These are phyloP conservation scores for Mythimna ferrago DNA, from an alignment of 2,888 invertebrate genomes.

Conservation along the genomic window DNA sequence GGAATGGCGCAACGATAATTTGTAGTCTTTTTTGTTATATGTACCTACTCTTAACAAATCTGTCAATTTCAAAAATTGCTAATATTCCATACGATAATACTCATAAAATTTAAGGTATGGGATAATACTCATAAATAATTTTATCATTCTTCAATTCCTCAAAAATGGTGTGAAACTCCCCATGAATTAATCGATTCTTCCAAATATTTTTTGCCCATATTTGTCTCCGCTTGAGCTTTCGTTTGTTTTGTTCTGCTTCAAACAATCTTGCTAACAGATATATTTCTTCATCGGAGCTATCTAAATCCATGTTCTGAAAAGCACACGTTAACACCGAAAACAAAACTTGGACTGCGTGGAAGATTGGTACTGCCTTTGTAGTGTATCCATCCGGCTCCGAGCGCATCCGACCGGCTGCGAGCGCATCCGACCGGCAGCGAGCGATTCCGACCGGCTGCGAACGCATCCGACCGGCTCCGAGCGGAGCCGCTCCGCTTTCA, in stretches of 20 bases:
- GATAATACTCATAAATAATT: conserved; percentile 21
- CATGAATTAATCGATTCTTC: conserved; percentile 16
- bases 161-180: conserved; percentile 31
- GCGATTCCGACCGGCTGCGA: too few species aligned
- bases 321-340: not conserved
- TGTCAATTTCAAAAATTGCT: conserved; percentile 35
- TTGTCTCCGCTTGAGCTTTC: conserved; percentile 28
- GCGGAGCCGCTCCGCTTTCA: too few species aligned
- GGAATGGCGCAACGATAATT: conserved; percentile 26
- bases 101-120: conserved; percentile 30
- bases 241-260: conserved; percentile 43
- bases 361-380: conserved; percentile 7
- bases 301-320: conserved; percentile 36
- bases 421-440: not conserved
- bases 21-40: conserved; percentile 16
- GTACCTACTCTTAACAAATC: conserved; percentile 30
- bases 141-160: conserved; percentile 29
- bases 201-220: conserved; percentile 11
- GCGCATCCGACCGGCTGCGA: conserved; percentile 4
- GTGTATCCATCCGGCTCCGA: conserved; percentile 11
- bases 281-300: conserved; percentile 43
- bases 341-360: conserved; percentile 41
- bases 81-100: conserved; percentile 24
- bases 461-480: too few species aligned
- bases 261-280: conserved; percentile 31